These are phyloP conservation scores for Pediacus dermestoides DNA, from an alignment of 2,888 invertebrate genomes.

Conservation along the genomic window DNA sequence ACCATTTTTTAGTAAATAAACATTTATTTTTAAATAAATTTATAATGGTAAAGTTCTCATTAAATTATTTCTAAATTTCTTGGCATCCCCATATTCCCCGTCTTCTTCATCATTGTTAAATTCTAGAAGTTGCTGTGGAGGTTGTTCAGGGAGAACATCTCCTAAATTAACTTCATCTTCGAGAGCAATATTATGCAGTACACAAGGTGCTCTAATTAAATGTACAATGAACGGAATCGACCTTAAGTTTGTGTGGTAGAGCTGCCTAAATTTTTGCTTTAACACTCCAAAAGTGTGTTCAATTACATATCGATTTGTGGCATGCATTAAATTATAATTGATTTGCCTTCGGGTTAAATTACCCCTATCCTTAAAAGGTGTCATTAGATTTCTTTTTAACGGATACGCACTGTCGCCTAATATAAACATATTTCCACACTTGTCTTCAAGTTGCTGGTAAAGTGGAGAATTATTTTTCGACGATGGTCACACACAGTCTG, in stretches of 20 bases:
- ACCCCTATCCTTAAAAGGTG: constrained; percentile 21
- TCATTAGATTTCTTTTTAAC: constrained; percentile 13
- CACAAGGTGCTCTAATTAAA: constrained; percentile 13
- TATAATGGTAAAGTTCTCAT: too few relatives aligned
- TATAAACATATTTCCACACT: constrained; percentile 15
- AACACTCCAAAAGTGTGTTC: constrained; percentile 14
- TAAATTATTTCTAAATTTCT: too few relatives aligned
- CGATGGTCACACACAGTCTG: constrained; percentile 14
- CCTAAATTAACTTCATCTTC: not conserved
- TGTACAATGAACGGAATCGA: constrained; percentile 10
- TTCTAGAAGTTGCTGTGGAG: too few relatives aligned
- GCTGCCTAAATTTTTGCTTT: constrained; percentile 16
- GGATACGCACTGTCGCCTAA: constrained; percentile 20
- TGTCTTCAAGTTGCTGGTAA: constrained; percentile 8
- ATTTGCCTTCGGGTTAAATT: constrained; percentile 16
- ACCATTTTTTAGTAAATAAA: too few relatives aligned
- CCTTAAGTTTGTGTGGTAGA: constrained; percentile 14
- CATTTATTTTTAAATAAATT: too few relatives aligned
- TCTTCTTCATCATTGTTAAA: too few relatives aligned
- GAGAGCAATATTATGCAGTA: not conserved
- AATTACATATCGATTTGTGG: constrained; percentile 17
- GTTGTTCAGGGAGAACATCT: too few relatives aligned
- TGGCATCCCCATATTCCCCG: too few relatives aligned
- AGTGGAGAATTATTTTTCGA: constrained; percentile 15
- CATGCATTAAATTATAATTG: constrained; percentile 17